Evolutionary conservation across 1,140 invertebrate genomes (phyloP).

Genomic region (Temnothorax longispinosus): DNA sequence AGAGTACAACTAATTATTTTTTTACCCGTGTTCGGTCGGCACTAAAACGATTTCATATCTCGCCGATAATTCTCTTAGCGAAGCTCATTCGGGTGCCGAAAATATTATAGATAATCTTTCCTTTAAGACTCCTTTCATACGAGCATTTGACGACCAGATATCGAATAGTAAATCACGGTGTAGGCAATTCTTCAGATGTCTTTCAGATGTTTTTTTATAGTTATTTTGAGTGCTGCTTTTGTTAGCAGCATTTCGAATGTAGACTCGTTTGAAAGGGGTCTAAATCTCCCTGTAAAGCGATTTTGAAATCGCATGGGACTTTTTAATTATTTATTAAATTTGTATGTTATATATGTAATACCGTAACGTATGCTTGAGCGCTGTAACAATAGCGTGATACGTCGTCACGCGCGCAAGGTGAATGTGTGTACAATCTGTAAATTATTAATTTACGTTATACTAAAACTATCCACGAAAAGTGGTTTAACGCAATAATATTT

Average conservation of each 20-base stretch:
- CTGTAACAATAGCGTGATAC: conserved; percentile 52
- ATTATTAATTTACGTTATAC: conserved; percentile 80
- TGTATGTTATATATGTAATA: conserved; percentile 64
- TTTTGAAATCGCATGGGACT: conserved; percentile 7
- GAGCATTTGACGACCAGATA: neutral
- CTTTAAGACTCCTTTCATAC: conserved; percentile 5
- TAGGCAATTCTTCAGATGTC: neutral
- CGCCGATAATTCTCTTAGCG: neutral
- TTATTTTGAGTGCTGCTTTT: neutral
- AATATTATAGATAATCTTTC: neutral
- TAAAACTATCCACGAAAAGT: conserved; percentile 74
- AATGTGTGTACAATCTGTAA: conserved; percentile 83
- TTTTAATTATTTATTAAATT: conserved; percentile 79
- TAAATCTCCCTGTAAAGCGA: conserved; percentile 31
- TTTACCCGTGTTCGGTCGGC: conserved; percentile 6
- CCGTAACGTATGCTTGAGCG: conserved; percentile 65
- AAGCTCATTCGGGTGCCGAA: conserved; percentile 45
- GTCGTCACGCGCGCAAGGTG: conserved; percentile 48
- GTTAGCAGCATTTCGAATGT: neutral
- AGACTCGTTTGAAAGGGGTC: neutral
- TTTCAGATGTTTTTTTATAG: neutral
- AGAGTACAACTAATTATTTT: conserved; percentile 52
- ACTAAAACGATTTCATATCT: conserved; percentile 36
- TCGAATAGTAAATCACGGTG: neutral
- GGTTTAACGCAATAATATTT: conserved; percentile 78